Conservation (phyloP, 2,888 invertebrate species). For the Philonicus albiceps region DNA sequence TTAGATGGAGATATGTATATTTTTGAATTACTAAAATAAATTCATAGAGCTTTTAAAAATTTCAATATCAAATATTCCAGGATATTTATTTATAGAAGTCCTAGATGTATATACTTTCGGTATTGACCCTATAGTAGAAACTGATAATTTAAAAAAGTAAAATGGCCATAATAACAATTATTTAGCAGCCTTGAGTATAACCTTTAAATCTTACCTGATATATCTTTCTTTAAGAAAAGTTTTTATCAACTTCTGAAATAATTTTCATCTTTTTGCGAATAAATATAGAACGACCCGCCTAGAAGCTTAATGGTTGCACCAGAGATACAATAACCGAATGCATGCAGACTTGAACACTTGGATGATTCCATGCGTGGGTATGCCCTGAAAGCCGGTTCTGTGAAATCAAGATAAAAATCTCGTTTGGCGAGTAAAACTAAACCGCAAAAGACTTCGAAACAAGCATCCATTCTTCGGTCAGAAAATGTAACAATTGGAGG, state of each 20-base stretch:
- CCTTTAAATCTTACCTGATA: background rate
- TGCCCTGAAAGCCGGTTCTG: slow-evolving; percentile 12
- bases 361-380: slow-evolving; percentile 17
- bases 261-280: background rate
- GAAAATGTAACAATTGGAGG: slow-evolving; percentile 32
- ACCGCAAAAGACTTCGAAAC: background rate
- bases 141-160: background rate
- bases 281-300: background rate
- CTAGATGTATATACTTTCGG: background rate
- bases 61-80: no score
- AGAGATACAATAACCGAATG: background rate
- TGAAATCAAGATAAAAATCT: slow-evolving; percentile 27
- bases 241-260: background rate
- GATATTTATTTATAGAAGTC: no score
- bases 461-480: background rate
- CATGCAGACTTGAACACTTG: background rate
- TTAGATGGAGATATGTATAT: background rate
- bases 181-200: background rate
- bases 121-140: no score
- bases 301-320: background rate
- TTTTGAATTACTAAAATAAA: background rate
- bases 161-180: background rate
- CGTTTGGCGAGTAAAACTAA: slow-evolving; percentile 29
- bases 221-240: background rate
- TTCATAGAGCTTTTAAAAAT: background rate